Evolutionary conservation across 2,797 vertebrate genomes (phyloP).

Genomic region (Hemibagrus guttatus): DNA sequence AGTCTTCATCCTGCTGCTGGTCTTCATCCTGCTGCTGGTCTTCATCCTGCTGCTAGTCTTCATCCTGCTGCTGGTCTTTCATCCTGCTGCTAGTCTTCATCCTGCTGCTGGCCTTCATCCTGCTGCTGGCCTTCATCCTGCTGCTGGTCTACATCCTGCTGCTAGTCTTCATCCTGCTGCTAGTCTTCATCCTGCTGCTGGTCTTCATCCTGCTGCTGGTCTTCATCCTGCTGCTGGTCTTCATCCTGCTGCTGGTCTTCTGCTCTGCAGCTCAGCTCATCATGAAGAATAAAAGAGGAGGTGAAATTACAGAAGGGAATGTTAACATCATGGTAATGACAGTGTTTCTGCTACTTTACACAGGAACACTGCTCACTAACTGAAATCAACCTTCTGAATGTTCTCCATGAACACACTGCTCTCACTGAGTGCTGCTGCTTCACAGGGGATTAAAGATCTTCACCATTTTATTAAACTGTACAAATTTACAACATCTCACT

Average conservation of each 20-base stretch:
- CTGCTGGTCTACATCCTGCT: too few species aligned
- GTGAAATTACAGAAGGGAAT: neutral
- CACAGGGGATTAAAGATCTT: neutral
- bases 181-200: too few species aligned
- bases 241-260: neutral
- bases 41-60: too few species aligned
- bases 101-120: neutral
- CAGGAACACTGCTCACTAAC: neutral
- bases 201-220: neutral
- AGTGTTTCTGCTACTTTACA: neutral
- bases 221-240: neutral
- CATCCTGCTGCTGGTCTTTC: neutral
- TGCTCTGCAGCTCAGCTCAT: neutral
- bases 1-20: too few species aligned
- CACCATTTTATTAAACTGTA: neutral
- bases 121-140: neutral
- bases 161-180: neutral
- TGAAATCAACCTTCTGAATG: neutral
- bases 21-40: neutral
- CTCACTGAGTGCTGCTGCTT: neutral
- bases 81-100: too few species aligned
- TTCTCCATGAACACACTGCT: neutral
- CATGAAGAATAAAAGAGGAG: neutral
- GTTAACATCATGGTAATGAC: neutral
- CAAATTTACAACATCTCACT: neutral